Evolutionary conservation across 2,797 vertebrate species (phyloP).

Genomic region (Bothrops alternatus): DNA sequence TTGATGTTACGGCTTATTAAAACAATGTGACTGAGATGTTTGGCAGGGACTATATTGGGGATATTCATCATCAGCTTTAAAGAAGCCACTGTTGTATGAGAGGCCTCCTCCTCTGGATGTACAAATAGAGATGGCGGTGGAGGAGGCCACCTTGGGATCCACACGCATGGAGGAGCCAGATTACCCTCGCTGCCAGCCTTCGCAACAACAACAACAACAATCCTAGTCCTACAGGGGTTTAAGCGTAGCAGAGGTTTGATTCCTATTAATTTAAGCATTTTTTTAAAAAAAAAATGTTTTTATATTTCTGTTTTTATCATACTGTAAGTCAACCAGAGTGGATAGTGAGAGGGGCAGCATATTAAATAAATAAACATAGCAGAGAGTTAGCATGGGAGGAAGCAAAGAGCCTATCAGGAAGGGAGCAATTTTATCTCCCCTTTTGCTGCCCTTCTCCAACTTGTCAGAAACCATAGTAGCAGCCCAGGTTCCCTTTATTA

Average conservation of each 20-base stretch:
- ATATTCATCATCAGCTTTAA: neutral
- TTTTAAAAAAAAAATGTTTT: neutral
- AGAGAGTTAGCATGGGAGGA: neutral
- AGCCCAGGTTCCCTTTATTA: neutral
- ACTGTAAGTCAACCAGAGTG: neutral
- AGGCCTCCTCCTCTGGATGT: neutral
- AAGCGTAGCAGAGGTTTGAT: neutral
- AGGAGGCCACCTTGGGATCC: neutral
- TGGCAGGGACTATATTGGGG: neutral
- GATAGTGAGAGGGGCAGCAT: neutral
- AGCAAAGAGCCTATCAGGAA: neutral
- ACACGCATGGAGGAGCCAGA: neutral
- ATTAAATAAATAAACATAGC: neutral
- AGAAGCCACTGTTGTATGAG: neutral
- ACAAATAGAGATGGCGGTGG: neutral
- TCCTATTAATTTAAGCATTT: neutral
- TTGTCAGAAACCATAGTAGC: neutral
- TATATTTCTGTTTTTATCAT: neutral
- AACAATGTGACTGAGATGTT: neutral
- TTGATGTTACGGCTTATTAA: neutral
- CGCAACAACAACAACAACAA: neutral
- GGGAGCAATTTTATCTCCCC: neutral
- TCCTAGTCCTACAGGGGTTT: neutral
- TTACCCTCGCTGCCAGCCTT: neutral
- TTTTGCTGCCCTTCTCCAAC: neutral